Evolutionary conservation across 2,888 invertebrate genomes (phyloP).

Genomic region (Drosophila eohydei): DNA sequence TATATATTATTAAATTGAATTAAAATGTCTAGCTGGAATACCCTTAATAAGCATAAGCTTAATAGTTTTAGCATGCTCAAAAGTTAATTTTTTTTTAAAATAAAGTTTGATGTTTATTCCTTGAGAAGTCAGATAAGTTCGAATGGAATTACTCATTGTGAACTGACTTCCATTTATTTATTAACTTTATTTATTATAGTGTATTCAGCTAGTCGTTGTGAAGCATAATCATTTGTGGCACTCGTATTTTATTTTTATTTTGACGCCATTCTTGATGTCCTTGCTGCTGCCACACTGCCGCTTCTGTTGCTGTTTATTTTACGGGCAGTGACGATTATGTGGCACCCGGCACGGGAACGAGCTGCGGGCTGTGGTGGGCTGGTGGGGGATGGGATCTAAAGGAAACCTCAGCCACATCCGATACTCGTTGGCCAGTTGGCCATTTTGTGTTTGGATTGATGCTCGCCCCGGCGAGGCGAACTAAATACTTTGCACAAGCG

Average conservation of each 20-base stretch:
- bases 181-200: not conserved
- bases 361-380: not conserved
- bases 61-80: not conserved
- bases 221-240: not conserved
- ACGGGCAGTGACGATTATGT: slow-evolving; percentile 79
- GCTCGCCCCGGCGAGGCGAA: slow-evolving; percentile 72
- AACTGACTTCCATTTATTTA: too few species aligned
- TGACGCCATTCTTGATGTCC: slow-evolving; percentile 64
- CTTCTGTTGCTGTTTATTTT: slow-evolving; percentile 74
- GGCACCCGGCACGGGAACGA: slow-evolving; percentile 31
- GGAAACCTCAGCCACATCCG: slow-evolving; percentile 81
- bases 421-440: slow-evolving; percentile 75
- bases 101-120: too few species aligned
- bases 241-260: slow-evolving; percentile 76
- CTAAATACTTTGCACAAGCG: slow-evolving; percentile 80
- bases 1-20: too few species aligned
- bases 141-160: too few species aligned
- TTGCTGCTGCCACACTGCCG: slow-evolving; percentile 45
- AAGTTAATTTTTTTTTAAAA: too few species aligned
- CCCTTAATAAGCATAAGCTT: too few species aligned
- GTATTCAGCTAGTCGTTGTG: not conserved
- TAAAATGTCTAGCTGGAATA: too few species aligned
- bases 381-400: slow-evolving; percentile 16
- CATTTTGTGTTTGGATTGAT: slow-evolving; percentile 78
- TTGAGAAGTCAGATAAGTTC: too few species aligned